Evolutionary conservation across 2,113 vertebrate species (phyloP).

Genomic region (Tyto alba): DNA sequence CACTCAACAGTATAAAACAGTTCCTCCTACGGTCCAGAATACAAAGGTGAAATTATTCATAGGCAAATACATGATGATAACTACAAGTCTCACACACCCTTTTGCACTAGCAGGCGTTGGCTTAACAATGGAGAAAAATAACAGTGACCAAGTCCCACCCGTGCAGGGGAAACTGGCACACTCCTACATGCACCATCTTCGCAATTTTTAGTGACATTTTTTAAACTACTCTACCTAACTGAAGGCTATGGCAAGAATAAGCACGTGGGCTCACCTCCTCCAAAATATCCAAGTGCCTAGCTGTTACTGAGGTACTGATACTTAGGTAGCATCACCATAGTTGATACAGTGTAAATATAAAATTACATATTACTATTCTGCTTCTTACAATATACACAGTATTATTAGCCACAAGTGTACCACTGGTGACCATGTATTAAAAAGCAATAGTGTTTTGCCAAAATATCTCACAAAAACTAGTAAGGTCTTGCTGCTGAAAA

Average conservation of each 20-base stretch:
- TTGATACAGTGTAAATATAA: not conserved
- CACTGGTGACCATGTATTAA: not conserved
- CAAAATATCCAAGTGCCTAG: rapidly evolving
- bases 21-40: not conserved
- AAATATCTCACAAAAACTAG: not conserved
- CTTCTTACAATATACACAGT: not conserved
- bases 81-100: not conserved
- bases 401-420: not conserved
- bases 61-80: not conserved
- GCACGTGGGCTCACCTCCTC: not conserved
- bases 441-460: not conserved
- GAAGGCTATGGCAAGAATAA: not conserved
- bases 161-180: not conserved
- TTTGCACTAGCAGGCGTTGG: rapidly evolving
- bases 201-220: not conserved
- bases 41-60: conserved; percentile 36
- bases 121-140: not conserved
- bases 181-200: not conserved
- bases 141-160: not conserved
- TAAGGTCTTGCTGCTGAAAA: not conserved
- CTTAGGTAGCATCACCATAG: not conserved
- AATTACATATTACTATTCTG: too few species aligned
- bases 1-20: not conserved
- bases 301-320: not conserved
- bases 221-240: not conserved